Percentiles rank a stretch among this genome's conserved stretches.
Evolutionary conservation across 64 coral and sea anemone species (phyloP).

Genomic region (Dendronephthya gigantea): DNA sequence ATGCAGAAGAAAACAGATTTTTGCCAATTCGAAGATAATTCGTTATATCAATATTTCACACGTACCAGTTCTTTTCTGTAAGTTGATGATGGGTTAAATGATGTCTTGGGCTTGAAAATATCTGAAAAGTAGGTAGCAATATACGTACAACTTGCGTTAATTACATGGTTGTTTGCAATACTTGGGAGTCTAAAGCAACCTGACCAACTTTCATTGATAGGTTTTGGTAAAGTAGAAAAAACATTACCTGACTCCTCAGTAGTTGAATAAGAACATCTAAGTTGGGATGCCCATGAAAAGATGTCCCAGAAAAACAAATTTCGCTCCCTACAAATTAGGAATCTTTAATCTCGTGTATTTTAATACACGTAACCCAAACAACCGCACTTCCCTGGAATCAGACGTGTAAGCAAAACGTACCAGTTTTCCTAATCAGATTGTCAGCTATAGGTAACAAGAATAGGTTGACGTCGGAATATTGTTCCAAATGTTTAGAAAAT

Average conservation of each 20-base stretch:
- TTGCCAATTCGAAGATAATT: neutral
- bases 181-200: too few species aligned
- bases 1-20: neutral
- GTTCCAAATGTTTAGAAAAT: neutral
- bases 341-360: too few species aligned
- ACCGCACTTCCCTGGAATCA: too few species aligned
- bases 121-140: constrained; percentile 13
- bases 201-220: too few species aligned
- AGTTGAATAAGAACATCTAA: constrained; percentile 63
- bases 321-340: constrained; percentile 66
- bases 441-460: neutral
- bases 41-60: neutral
- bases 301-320: constrained; percentile 37
- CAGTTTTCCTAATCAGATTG: neutral
- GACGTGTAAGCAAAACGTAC: neutral
- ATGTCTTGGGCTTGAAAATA: constrained; percentile 53
- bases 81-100: constrained; percentile 52
- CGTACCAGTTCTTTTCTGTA: constrained; percentile 68
- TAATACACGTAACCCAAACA: too few species aligned
- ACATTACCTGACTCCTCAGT: constrained; percentile 63
- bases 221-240: too few species aligned
- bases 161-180: too few species aligned
- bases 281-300: constrained; percentile 63
- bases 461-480: neutral
- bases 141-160: too few species aligned